Evolutionary conservation across 2,797 vertebrate genomes (phyloP), one percentile per base, ranked within the genome.

Genomic region (Anisognathus igniventris): DNA sequence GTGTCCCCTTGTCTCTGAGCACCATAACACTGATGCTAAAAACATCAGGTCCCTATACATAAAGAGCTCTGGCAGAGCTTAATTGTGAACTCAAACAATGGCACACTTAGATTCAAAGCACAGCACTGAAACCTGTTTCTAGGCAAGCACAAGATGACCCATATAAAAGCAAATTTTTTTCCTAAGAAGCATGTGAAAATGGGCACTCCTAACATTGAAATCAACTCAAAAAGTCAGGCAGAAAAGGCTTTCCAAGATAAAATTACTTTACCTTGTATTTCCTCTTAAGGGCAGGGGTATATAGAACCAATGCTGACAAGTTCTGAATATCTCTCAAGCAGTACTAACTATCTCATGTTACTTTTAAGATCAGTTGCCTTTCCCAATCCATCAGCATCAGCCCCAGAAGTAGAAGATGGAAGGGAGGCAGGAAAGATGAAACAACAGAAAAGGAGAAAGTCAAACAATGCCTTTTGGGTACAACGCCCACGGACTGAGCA

Each of bases 21-120:
- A 83, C 54, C 37, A 8, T 27, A 89, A 61, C 72, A 65, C 51
- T 77, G 47, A 85, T 72, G 65, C 40, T 94, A 77, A 94, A 96
- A 92, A 57, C 54, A 76, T 53, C 7, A 86, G 90, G 68, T 73
- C 13, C 30, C 67, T 54, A 44, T 15, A 35, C 33, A 91, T 40
- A 89, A 68, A 91, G 66, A 82, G 35, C 54, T 86, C 58, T 37
- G 45, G 24, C 37, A 88, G 56, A 92, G 76, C 58, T 92, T 91
- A 93, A 88, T 12, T 50, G 30, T 88, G 89, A 91, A 90, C 72
- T 93, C 72, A 87, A 80, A 86, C 67, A 88, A 79, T 13, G 39
- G 31, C 68, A 85, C 42, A 50, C 80, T 89, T 42, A 12, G 42
- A 94, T 65, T 92, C 79, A 75, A 96, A 94, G 53, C 54, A 62